Evolutionary conservation across 2,888 invertebrate species (phyloP).

Genomic region (Drosophila putrida): DNA sequence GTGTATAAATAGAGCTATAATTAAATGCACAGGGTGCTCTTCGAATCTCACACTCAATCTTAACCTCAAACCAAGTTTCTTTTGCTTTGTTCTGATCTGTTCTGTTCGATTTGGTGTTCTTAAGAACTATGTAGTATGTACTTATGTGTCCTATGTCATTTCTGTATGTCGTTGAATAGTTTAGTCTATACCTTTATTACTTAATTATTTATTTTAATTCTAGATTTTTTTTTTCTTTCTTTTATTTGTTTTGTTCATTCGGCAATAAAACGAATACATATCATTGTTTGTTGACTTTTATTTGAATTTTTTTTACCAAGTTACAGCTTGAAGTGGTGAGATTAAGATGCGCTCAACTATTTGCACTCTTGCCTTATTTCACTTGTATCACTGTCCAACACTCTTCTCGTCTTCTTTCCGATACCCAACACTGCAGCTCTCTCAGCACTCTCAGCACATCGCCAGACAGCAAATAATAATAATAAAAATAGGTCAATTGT

Average conservation of each 20-base stretch:
- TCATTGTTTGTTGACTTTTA: conserved; percentile 63
- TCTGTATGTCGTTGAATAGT: conserved; percentile 27
- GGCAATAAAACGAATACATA: conserved; percentile 72
- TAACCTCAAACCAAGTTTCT: conserved; percentile 8
- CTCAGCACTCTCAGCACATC: conserved; percentile 27
- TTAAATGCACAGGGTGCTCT: conserved; percentile 23
- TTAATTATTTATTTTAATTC: conserved; percentile 5
- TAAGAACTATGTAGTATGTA: conserved; percentile 9
- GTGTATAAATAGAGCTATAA: conserved; percentile 1
- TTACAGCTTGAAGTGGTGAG: conserved; percentile 8
- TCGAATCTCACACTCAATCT: conserved; percentile 34
- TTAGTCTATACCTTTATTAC: conserved; percentile 19
- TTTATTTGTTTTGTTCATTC: conserved; percentile 22
- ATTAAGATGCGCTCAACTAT: conserved; percentile 6
- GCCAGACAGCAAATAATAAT: too few relatives aligned
- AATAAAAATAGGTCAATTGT: conserved; percentile 50
- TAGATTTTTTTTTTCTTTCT: background rate
- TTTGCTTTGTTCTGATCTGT: conserved; percentile 12
- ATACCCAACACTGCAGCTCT: background rate
- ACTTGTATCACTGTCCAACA: conserved; percentile 6
- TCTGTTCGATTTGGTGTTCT: background rate
- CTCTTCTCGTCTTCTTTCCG: background rate
- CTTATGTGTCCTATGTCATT: conserved; percentile 14
- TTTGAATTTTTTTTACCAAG: conserved; percentile 19
- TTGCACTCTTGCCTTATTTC: conserved; percentile 5